These are phyloP conservation scores for Mormyrus proboscirostris DNA, from an alignment of 2,797 vertebrate species.

Conservation along the genomic window DNA sequence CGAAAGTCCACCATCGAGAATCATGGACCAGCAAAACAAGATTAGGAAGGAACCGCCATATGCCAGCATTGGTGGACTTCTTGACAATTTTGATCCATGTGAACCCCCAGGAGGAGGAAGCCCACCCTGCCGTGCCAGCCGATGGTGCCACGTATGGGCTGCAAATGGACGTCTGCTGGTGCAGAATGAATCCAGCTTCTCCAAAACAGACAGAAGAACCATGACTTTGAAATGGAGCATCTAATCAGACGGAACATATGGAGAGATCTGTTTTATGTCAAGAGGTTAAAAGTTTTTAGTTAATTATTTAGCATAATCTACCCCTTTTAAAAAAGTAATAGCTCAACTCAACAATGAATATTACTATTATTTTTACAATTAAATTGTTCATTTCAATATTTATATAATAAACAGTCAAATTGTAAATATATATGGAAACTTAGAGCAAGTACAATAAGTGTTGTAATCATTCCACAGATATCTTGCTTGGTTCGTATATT, in stretches of 20 bases:
- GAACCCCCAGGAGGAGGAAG: slow-evolving; percentile 4
- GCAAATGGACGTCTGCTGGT: neutral
- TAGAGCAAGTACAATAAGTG: neutral
- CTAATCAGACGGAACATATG: neutral
- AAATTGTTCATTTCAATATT: neutral
- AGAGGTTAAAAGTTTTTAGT: neutral
- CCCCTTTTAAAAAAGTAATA: neutral
- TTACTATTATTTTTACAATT: neutral
- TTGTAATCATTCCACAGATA: neutral
- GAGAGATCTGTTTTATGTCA: neutral
- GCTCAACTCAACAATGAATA: neutral
- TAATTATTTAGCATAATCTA: neutral
- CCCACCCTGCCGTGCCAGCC: neutral
- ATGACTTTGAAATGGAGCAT: neutral
- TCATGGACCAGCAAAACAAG: slow-evolving; percentile 48
- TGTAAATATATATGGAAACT: neutral
- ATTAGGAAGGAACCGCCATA: slow-evolving; percentile 50
- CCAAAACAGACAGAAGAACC: neutral
- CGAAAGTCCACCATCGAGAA: slow-evolving; percentile 40
- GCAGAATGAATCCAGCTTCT: neutral
- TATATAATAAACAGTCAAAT: neutral
- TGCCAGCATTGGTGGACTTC: slow-evolving; percentile 41
- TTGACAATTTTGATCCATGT: slow-evolving; percentile 42
- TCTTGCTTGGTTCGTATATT: neutral
- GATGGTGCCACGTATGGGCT: neutral